Percentiles rank a stretch among this genome's conserved stretches.
Conservation (phyloP, 2,113 vertebrate genomes). For the Conger conger region DNA sequence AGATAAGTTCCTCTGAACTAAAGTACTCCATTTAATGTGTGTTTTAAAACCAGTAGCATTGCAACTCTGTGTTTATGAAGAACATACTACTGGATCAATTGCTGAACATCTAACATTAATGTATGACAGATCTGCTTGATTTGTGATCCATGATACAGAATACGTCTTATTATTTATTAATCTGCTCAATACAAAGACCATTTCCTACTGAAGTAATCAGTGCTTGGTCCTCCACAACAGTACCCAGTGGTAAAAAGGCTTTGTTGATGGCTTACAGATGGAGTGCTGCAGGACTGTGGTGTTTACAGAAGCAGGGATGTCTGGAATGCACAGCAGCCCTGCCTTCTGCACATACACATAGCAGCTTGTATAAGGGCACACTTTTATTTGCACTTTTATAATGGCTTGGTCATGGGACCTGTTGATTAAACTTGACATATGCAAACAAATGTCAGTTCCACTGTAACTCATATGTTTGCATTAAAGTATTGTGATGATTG, state of each 20-base stretch:
- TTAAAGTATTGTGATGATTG: not conserved
- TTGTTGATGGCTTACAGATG: constrained; percentile 2
- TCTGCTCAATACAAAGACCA: not conserved
- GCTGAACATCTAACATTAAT: not conserved
- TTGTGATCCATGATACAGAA: not conserved
- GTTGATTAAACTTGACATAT: not conserved
- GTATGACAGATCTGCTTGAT: too few relatives aligned
- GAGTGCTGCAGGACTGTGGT: not conserved
- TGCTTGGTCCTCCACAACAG: not conserved
- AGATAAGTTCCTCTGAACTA: not conserved
- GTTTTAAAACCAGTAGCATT: not conserved
- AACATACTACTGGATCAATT: not conserved
- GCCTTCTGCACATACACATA: constrained; percentile 33
- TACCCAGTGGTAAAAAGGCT: not conserved
- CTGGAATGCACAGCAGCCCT: constrained; percentile 31
- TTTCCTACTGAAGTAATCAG: not conserved
- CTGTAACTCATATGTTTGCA: not conserved
- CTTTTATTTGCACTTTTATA: not conserved
- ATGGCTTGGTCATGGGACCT: not conserved
- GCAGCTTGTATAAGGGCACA: not conserved
- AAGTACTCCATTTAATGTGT: not conserved
- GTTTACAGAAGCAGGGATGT: constrained; percentile 22
- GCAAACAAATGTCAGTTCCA: not conserved
- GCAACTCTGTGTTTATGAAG: not conserved
- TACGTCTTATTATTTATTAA: not conserved